These are phyloP conservation scores for Asarcornis scutulata DNA, from an alignment of 2,113 vertebrate species.

Conservation along the genomic window DNA sequence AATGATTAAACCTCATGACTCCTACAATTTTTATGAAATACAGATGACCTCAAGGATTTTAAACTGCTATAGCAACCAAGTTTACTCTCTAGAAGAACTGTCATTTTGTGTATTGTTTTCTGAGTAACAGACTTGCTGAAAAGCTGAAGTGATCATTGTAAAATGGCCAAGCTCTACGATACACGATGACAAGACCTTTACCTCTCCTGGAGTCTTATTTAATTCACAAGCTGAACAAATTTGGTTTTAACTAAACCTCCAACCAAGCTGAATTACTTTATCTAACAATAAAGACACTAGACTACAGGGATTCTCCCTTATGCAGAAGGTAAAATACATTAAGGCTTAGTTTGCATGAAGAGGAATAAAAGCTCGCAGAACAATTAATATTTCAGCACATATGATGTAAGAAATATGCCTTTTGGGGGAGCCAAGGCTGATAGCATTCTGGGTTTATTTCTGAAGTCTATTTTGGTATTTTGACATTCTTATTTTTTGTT, in stretches of 20 bases:
- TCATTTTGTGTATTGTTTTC: constrained; percentile 15
- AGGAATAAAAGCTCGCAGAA: constrained; percentile 11
- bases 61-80: constrained; percentile 8
- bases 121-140: constrained; percentile 33
- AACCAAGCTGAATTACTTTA: constrained; percentile 33
- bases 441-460: not conserved
- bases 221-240: constrained; percentile 34
- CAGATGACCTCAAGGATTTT: constrained; percentile 36
- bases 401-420: not conserved
- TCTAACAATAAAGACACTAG: constrained; percentile 14
- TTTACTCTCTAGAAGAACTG: constrained; percentile 23
- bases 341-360: not conserved
- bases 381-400: constrained; percentile 38
- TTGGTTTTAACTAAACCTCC: constrained; percentile 36
- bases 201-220: constrained; percentile 30
- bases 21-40: constrained; percentile 30
- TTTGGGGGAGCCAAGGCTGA: not conserved
- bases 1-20: not conserved
- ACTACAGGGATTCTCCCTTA: constrained; percentile 14
- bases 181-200: constrained; percentile 6
- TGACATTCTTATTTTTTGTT: not conserved
- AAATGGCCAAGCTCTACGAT: not conserved
- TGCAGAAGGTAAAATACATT: constrained; percentile 20
- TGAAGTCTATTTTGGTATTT: not conserved
- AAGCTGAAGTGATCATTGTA: constrained; percentile 21